These are phyloP conservation scores for Genyomyrus donnyi DNA, from an alignment of 2,113 vertebrate genomes.

Conservation along the genomic window DNA sequence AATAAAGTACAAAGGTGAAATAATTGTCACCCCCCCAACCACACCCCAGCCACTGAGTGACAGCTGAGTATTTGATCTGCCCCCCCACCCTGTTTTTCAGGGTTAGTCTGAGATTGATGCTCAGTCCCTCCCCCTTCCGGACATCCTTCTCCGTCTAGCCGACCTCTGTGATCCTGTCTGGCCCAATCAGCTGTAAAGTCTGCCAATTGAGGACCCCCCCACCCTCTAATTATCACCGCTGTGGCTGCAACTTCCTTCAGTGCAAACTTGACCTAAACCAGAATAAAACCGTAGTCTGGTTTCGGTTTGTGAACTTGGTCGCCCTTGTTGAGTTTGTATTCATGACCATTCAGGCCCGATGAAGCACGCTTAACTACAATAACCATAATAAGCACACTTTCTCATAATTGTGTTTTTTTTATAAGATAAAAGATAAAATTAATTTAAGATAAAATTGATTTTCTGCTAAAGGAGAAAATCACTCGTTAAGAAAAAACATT, in stretches of 20 bases:
- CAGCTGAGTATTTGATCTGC: constrained; percentile 73
- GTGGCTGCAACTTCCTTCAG: not conserved
- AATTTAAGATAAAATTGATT: not conserved
- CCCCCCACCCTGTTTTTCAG: constrained; percentile 36
- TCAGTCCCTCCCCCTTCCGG: not conserved
- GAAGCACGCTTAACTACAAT: not conserved
- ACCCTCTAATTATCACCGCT: not conserved
- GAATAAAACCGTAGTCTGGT: not conserved
- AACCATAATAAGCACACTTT: not conserved
- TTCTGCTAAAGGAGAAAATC: not conserved
- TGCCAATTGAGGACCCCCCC: too few species aligned
- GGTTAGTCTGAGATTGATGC: constrained; percentile 51
- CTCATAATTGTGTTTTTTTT: not conserved
- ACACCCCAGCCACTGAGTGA: constrained; percentile 51
- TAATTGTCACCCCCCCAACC: constrained; percentile 51
- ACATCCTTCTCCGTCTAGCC: not conserved
- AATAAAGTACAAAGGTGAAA: constrained; percentile 65
- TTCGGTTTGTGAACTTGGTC: not conserved
- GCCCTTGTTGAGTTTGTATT: not conserved
- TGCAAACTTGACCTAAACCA: not conserved
- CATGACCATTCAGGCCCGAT: not conserved
- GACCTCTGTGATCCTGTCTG: not conserved
- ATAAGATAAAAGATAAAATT: not conserved
- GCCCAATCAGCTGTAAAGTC: constrained; percentile 10
- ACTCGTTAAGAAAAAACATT: not conserved